Evolutionary conservation across 1,140 invertebrate species (phyloP), one percentile per base, ranked within the genome.

Genomic region (Telenomus remus): DNA sequence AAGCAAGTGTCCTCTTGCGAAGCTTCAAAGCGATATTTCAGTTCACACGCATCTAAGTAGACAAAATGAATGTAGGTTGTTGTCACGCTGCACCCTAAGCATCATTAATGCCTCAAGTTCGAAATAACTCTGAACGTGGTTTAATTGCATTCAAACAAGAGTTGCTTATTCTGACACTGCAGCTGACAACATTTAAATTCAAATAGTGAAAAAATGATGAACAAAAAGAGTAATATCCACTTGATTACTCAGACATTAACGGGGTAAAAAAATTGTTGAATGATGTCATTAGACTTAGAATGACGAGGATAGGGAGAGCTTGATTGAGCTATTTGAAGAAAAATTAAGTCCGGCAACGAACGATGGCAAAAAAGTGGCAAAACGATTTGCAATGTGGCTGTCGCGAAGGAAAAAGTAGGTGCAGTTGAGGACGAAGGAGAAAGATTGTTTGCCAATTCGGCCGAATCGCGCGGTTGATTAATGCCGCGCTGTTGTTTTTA

Each of bases 21-120:
- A n/a, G n/a, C 19, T 27, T 27, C 19, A 27, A 27, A 6, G 60
- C 73, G 59, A 49, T 65, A 70, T 63, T 55, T 71, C 44, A 56
- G 48, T 71, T 56, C 63, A 66, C 57, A 63, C 56, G 63, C 63
- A 35, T 55, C 68, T 11, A n/a, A 71, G 49, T 65, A 60, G 66
- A 57, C 47, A 70, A 71, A 76, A 76, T 66, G 55, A 66, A 71
- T 76, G 56, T 60, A 64, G 65, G 59, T 55, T 43, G 59, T 53
- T 64, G 68, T 64, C 72, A 69, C 48, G 72, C 37, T 13, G 46
- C 19, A 15, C 12, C 59, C 48, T 61, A 60, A 76, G 60, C 43
- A 51, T 70, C 65, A 65, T 76, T 76, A 76, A 76, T 76, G 73
- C 70, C 60, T 64, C 19, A 27, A 53, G 53, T 48, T 33, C 4